phyloP scores from a whole-genome alignment of 2,797 vertebrate species.

The Lateolabrax maculatus region DNA sequence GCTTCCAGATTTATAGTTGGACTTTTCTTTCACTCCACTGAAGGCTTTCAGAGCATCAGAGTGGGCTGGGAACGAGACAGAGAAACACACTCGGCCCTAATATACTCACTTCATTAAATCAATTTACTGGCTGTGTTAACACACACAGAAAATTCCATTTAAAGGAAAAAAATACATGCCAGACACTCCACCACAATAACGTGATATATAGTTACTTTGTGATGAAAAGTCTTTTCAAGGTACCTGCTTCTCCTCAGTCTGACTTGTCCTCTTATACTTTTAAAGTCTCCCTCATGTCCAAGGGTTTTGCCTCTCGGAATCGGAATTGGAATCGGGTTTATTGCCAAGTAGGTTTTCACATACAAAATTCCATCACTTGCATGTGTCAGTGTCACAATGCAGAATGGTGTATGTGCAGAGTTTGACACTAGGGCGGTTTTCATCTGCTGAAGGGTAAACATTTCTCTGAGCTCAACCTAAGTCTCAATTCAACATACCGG shows the following conservation, averaged over 20 bases:
- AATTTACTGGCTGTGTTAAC: background rate
- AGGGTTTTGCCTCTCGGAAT: too few species aligned
- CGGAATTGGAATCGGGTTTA: too few species aligned
- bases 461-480: background rate
- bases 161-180: background rate
- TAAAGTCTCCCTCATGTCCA: background rate
- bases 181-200: background rate
- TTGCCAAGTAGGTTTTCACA: too few species aligned
- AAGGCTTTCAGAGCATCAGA: background rate
- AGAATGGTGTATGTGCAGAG: background rate
- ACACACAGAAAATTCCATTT: too few species aligned
- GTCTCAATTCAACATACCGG: background rate
- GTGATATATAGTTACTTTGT: background rate
- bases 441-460: background rate
- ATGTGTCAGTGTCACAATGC: background rate
- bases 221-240: background rate
- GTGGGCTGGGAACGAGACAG: background rate
- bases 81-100: background rate
- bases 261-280: background rate
- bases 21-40: slow-evolving; percentile 12
- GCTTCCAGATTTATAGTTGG: slow-evolving; percentile 22
- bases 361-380: background rate
- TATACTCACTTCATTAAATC: background rate
- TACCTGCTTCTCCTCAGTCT: background rate
- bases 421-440: background rate